phyloP scores from a whole-genome alignment of 1,140 invertebrate genomes.

The Papilio helenus region DNA sequence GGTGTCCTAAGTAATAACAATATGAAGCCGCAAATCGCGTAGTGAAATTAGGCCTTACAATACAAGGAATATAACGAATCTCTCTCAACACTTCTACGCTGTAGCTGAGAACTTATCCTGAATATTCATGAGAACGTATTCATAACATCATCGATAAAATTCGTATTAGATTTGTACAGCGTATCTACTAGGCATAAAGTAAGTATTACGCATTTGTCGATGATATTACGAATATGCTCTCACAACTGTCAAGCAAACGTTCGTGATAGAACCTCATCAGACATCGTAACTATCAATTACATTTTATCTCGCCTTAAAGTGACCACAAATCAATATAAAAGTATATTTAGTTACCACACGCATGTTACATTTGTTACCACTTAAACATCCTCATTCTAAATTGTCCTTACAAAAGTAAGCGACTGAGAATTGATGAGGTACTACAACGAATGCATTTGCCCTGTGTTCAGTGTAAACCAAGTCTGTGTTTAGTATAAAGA shows the following conservation, averaged over 20 bases:
- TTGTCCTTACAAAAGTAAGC: conserved; percentile 19
- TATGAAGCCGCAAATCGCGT: no score
- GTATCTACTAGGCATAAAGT: no score
- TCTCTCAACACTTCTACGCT: neutral
- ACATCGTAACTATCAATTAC: neutral
- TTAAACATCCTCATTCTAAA: conserved; percentile 18
- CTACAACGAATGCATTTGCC: neutral
- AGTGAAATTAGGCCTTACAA: no score
- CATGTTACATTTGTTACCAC: conserved; percentile 6
- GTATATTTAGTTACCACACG: conserved; percentile 11
- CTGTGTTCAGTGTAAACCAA: neutral
- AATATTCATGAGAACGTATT: no score
- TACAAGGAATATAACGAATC: no score
- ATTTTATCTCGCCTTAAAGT: neutral
- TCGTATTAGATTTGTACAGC: no score
- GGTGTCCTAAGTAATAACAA: no score
- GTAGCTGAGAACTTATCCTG: neutral
- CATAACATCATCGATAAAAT: no score
- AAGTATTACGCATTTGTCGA: no score
- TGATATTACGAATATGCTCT: no score
- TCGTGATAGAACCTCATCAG: no score
- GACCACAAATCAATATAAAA: conserved; percentile 17
- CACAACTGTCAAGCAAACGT: no score
- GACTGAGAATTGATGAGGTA: conserved; percentile 25
- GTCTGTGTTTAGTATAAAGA: neutral